Evolutionary conservation across 37 sponge, comb jelly and placozoan species (phyloP).

Genomic region (Spongilla lacustris): DNA sequence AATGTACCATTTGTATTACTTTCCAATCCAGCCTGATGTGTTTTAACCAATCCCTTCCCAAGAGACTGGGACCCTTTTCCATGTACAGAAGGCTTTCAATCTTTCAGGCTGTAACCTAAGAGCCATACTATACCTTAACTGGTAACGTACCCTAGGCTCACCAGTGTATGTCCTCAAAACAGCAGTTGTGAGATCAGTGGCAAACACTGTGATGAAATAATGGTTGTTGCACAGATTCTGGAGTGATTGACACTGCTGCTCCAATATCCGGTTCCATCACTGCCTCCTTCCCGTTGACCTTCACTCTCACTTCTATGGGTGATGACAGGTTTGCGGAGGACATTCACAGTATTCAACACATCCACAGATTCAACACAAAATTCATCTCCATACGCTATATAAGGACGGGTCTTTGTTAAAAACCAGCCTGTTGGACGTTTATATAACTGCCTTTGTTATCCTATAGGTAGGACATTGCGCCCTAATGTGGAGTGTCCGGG

Average conservation of each 20-base stretch:
- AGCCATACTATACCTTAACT: slow-evolving; percentile 20
- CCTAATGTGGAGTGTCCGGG: too few species aligned
- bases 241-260: background rate
- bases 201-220: background rate
- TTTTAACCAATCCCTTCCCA: slow-evolving; percentile 42
- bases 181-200: background rate
- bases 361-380: background rate
- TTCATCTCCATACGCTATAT: too few species aligned
- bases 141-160: slow-evolving; percentile 1
- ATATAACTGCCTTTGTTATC: too few species aligned
- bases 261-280: slow-evolving; percentile 22
- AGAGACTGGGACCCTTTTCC: slow-evolving; percentile 17
- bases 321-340: background rate
- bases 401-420: too few species aligned
- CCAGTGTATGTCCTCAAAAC: slow-evolving; percentile 22
- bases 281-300: background rate
- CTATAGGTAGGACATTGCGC: too few species aligned
- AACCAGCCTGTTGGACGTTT: too few species aligned
- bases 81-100: slow-evolving; percentile 7
- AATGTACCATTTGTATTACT: slow-evolving; percentile 9
- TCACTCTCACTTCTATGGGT: background rate
- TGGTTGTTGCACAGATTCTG: background rate
- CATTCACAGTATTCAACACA: background rate
- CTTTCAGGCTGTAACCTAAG: background rate
- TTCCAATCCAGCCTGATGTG: slow-evolving; percentile 24